A percentile compares a stretch with the other conserved stretches of the same genome.
Conservation (phyloP, 1,140 invertebrate genomes). For the Diploscapter pachys region DNA sequence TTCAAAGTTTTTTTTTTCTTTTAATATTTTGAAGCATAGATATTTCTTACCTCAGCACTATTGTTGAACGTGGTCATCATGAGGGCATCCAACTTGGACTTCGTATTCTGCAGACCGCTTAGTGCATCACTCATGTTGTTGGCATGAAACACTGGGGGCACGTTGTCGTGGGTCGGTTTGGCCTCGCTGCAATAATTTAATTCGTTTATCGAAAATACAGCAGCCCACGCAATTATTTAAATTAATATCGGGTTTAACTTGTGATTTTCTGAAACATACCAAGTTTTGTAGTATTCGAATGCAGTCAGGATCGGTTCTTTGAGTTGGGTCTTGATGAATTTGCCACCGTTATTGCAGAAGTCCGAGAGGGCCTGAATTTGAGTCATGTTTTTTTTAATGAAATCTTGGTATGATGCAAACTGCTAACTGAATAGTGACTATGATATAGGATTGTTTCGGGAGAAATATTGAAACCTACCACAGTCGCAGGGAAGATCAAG, state of each 20-base stretch:
- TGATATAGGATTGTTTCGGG: not conserved
- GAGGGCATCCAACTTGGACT: constrained; percentile 35
- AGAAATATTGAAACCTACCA: constrained; percentile 19
- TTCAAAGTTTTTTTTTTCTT: not conserved
- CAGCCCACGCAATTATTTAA: too few species aligned
- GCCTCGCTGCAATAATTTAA: constrained; percentile 9
- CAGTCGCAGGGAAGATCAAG: constrained; percentile 19
- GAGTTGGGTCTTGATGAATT: constrained; percentile 31
- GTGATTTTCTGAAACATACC: not conserved
- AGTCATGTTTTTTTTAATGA: not conserved
- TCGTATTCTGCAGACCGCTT: constrained; percentile 29
- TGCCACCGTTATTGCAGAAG: constrained; percentile 33
- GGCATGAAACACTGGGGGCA: constrained; percentile 24
- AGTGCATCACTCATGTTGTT: constrained; percentile 27
- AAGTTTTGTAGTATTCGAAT: constrained; percentile 39
- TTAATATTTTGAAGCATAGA: not conserved
- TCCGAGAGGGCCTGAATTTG: constrained; percentile 34
- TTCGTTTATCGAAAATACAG: not conserved
- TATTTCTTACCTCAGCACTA: constrained; percentile 18
- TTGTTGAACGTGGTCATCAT: constrained; percentile 33
- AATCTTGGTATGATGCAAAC: not conserved
- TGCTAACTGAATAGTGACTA: not conserved
- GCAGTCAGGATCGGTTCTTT: constrained; percentile 26
- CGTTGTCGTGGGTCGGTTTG: constrained; percentile 33
- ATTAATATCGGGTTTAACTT: too few species aligned